Conservation (phyloP, 2,888 invertebrate species). For the Terebella lapidaria region DNA sequence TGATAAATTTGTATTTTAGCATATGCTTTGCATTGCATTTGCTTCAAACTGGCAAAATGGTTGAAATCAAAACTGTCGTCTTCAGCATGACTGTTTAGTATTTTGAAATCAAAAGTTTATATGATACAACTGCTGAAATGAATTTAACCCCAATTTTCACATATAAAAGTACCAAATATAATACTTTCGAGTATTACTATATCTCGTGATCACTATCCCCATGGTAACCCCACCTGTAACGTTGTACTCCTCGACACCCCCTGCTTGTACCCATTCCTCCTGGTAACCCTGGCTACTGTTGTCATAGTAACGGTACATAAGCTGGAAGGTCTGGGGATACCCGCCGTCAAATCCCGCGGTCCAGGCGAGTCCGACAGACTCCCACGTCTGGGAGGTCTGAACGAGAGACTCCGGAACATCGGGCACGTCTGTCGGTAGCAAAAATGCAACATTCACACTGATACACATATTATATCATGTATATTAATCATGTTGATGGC, state of each 20-base stretch:
- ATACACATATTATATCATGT: slow-evolving; percentile 8
- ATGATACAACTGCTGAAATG: too few species aligned
- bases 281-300: background rate
- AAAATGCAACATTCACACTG: background rate
- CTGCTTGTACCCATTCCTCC: background rate
- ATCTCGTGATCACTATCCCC: too few species aligned
- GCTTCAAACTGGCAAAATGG: too few species aligned
- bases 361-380: slow-evolving; percentile 39
- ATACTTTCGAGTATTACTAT: too few species aligned
- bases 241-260: background rate
- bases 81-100: too few species aligned
- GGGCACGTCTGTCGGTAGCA: slow-evolving; percentile 41
- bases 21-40: too few species aligned
- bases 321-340: slow-evolving; percentile 32
- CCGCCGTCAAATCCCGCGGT: slow-evolving; percentile 43
- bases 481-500: slow-evolving; percentile 7
- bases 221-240: background rate
- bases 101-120: too few species aligned
- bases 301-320: slow-evolving; percentile 13
- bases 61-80: too few species aligned
- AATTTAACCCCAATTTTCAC: too few species aligned
- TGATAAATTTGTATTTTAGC: too few species aligned
- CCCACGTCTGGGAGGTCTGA: slow-evolving; percentile 33
- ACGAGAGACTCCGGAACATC: slow-evolving; percentile 32
- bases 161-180: too few species aligned